A percentile compares a stretch with the other conserved stretches of the same genome.
These are phyloP conservation scores for Lapara coniferarum DNA, from an alignment of 2,888 invertebrate genomes.

Conservation along the genomic window DNA sequence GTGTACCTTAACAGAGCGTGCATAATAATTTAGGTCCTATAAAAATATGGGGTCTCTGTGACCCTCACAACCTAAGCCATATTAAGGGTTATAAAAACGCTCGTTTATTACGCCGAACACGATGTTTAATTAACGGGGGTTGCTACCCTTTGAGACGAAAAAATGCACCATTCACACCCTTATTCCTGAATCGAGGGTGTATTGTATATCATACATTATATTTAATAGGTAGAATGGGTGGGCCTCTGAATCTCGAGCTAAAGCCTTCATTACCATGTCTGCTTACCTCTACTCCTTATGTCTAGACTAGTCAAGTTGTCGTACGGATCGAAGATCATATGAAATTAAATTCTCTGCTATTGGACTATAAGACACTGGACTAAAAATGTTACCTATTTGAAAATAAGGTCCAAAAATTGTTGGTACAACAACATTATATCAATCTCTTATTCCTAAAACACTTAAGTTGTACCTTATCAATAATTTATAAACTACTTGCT, in stretches of 20 bases:
- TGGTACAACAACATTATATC: no score
- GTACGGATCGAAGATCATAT: no score
- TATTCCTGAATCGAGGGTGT: slow-evolving; percentile 3
- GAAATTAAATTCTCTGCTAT: no score
- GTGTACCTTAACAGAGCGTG: neutral
- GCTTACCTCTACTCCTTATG: no score
- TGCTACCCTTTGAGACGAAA: slow-evolving; percentile 10
- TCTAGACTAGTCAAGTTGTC: no score
- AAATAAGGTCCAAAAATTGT: no score
- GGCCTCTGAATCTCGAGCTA: no score
- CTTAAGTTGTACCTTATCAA: neutral
- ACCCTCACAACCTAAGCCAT: neutral
- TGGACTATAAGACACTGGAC: no score
- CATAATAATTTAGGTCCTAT: neutral
- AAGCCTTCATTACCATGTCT: no score
- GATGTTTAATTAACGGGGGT: slow-evolving; percentile 21
- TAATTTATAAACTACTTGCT: neutral
- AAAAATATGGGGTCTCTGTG: neutral
- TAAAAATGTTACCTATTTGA: no score
- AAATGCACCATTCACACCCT: slow-evolving; percentile 15
- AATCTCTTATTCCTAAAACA: no score
- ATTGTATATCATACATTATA: neutral
- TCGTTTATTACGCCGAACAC: slow-evolving; percentile 18
- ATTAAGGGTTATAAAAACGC: slow-evolving; percentile 20
- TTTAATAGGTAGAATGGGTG: no score